Evolutionary conservation across 2,888 invertebrate genomes (phyloP), one percentile per base, ranked within the genome.

Genomic region (Dryobotodes eremita): DNA sequence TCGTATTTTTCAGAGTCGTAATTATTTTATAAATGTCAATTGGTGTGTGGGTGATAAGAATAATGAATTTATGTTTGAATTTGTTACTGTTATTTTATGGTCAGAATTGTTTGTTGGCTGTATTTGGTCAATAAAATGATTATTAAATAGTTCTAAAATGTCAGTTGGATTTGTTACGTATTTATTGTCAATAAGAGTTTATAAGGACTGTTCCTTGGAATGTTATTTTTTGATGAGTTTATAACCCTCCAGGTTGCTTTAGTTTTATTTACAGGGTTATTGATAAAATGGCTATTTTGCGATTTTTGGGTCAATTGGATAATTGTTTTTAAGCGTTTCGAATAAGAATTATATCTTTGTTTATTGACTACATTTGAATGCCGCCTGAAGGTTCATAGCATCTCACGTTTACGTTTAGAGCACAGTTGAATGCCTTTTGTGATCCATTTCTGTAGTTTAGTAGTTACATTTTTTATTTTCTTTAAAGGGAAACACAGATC

Each of bases 401-500:
- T 31, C 61, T 62, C 61, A 62, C 61, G 61, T 36, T 42, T 71
- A 42, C 59, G 42, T 59, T 48, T 71, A 61, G 57, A 72, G 48
- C 61, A 48, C 57, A 15, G 57, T 48, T 61, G 62, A 48, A 61
- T 48, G 15, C 61, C 59, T 46, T 61, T 61, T n/a, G 62, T 72
- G n/a, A 65, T 65, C 65, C 65, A 65, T 66, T 66, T 66, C 48
- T 66, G 66, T 48, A 48, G 48, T 46, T 26, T 66, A 66, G 48
- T 66, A 26, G 48, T 48, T 26, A n/a, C 46, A 26, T 65, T 65
- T 65, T 65, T 46, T 26, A 65, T 65, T 65, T 65, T 65, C n/a
- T 46, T 48, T 65, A 65, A 48, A 66, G 66, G 66, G 46, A 66
- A 66, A 66, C 66, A 66, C 66, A 48, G 26, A 66, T 66, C 48